Conservation (phyloP, 2,797 vertebrate genomes). For the Ciconia nigra region DNA sequence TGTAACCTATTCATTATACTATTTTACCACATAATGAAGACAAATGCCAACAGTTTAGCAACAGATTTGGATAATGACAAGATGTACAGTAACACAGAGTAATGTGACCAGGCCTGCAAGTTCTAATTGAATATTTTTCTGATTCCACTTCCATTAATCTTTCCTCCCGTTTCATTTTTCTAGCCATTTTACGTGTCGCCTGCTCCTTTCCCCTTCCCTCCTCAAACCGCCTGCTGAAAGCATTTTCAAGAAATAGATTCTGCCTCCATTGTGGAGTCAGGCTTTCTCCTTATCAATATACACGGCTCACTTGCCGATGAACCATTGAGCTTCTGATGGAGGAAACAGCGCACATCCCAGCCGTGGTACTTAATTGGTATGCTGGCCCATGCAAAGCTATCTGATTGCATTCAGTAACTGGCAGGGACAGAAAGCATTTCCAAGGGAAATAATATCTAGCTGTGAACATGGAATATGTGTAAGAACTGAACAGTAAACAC, state of each 20-base stretch:
- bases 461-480: slow-evolving; percentile 70
- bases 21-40: slow-evolving; percentile 76
- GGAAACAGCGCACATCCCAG: slow-evolving; percentile 32
- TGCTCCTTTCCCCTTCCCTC: background rate
- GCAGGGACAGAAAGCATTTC: slow-evolving; percentile 74
- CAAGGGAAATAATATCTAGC: slow-evolving; percentile 75
- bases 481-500: slow-evolving; percentile 74
- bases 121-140: slow-evolving; percentile 78
- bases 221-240: background rate
- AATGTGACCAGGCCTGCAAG: slow-evolving; percentile 67
- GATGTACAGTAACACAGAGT: slow-evolving; percentile 71
- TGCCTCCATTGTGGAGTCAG: slow-evolving; percentile 28
- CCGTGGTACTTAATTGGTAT: slow-evolving; percentile 74
- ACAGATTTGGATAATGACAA: slow-evolving; percentile 75
- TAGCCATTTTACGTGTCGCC: background rate
- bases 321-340: slow-evolving; percentile 57
- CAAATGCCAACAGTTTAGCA: slow-evolving; percentile 75
- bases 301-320: slow-evolving; percentile 51
- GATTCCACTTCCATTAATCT: slow-evolving; percentile 70
- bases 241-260: slow-evolving; percentile 55
- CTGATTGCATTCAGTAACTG: slow-evolving; percentile 74
- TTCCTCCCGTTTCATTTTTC: slow-evolving; percentile 46
- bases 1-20: slow-evolving; percentile 70
- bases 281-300: slow-evolving; percentile 46
- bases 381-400: slow-evolving; percentile 70